Conservation (phyloP, 2,888 invertebrate genomes). For the Pyralis farinalis region DNA sequence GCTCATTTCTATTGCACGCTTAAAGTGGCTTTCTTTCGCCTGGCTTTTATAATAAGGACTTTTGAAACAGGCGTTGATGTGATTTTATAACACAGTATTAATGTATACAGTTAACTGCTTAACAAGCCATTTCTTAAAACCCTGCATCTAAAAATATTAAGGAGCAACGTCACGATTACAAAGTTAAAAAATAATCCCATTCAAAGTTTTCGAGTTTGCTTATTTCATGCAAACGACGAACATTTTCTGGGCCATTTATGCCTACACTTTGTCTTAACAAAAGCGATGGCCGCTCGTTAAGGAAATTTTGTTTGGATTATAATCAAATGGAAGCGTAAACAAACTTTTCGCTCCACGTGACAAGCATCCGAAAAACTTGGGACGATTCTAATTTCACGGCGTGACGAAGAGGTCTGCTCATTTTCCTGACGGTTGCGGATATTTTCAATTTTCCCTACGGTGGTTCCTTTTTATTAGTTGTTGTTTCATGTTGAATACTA, state of each 20-base stretch:
- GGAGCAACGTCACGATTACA: neutral
- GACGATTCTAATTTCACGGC: slow-evolving; percentile 68
- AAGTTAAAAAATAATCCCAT: neutral
- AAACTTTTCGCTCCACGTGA: slow-evolving; percentile 67
- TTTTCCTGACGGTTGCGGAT: slow-evolving; percentile 76
- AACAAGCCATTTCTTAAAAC: too few relatives aligned
- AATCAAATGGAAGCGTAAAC: slow-evolving; percentile 72
- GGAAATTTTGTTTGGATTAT: slow-evolving; percentile 52
- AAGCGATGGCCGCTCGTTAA: slow-evolving; percentile 40
- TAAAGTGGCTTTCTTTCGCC: neutral
- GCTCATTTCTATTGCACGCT: slow-evolving; percentile 1
- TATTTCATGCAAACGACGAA: slow-evolving; percentile 2
- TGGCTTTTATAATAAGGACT: neutral
- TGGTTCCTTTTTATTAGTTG: slow-evolving; percentile 75
- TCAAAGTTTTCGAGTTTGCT: slow-evolving; percentile 3
- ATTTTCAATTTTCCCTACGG: slow-evolving; percentile 77
- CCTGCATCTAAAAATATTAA: too few relatives aligned
- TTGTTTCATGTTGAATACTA: slow-evolving; percentile 76
- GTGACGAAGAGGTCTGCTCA: slow-evolving; percentile 68
- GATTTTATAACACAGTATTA: neutral
- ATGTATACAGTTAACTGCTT: too few relatives aligned
- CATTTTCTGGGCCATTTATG: slow-evolving; percentile 8
- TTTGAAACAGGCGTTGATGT: neutral
- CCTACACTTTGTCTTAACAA: slow-evolving; percentile 19
- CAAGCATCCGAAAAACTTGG: slow-evolving; percentile 49